Evolutionary conservation across 1,140 invertebrate species (phyloP), one percentile per base, ranked within the genome.

Genomic region (Augochlora pura): DNA sequence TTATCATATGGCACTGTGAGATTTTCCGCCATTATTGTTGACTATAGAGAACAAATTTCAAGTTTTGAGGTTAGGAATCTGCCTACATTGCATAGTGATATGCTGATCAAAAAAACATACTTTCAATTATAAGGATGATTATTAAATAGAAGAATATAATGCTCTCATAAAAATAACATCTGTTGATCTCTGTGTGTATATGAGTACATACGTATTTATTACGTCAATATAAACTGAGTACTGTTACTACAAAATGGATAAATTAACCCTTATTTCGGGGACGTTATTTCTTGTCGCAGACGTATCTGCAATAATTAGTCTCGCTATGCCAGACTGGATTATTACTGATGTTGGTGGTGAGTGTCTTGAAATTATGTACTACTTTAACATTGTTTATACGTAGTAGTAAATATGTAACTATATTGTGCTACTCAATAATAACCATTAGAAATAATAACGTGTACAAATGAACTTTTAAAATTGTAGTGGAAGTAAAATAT

Each of bases 311-410:
- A 97, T 99, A 80, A 95, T 98, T 0, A 98, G 98, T 92, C 94
- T 99, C 82, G 96, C 97, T 9, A 96, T 98, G 95, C 98, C 98
- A 57, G 97, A 98, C 92, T 99, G 98, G 98, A 98, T 99, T 88
- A 97, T 98, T 52, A 98, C 98, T 8, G 97, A 98, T 93, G 96
- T 98, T 86, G 98, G 97, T 93, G 97, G 97, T 97, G 94, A 82
- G 71, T 77, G 42, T 68, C 74, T 68, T 71, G n/a, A 38, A 69
- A 62, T 63, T 32, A 32, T 16, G 27, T 25, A 38, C 27, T 27
- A n/a, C 4, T 18, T 60, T 62, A 54, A 27, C 23, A 67, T n/a
- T n/a, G 18, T 46, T 78, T 67, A 38, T 27, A 59, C 16, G 57
- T 21, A n/a, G 0, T 18, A 64, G 12, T 78, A 46, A 46, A 32